Evolutionary conservation across 2,113 vertebrate genomes (phyloP), one percentile per base, ranked within the genome.

Genomic region (Laterallus jamaicensis): DNA sequence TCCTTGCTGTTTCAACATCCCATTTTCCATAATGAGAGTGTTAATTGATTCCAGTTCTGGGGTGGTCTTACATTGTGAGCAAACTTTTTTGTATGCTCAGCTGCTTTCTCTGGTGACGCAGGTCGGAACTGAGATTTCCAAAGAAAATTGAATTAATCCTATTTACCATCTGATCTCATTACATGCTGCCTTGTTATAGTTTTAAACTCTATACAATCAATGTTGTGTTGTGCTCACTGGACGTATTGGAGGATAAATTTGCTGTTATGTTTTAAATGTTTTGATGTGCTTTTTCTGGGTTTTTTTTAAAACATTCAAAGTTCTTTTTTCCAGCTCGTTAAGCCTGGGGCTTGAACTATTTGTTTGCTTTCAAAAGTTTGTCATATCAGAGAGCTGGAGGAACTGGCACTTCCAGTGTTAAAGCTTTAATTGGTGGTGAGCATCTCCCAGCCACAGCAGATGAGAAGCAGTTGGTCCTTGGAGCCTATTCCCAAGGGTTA

Each of bases 21-120:
- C 56, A 37, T 81, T 87, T 95, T 69, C 67, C 60, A 5, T 74
- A 69, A 35, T 17, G 79, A 79, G 35, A 62, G 37, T 8, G 5
- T 94, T 96, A 92, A 86, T 93, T 93, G 92, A 87, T 75, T 93
- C 80, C 1, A 1, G 12, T 77, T 91, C 78, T 70, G 73, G 18
- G 58, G 64, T 87, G 77, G 44, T 69, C 89, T 82, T 76, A n/a
- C 2, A 0, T n/a, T 74, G 70, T 84, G 81, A 83, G 70, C 75
- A 84, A 93, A 79, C 37, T 35, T 58, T 92, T 96, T 42, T 74
- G 20, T 86, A 25, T 90, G 93, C 92, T 91, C 89, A 92, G 90
- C 74, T 9, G 10, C 78, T 92, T 88, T 91, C 84, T 73, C 29
- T 76, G 81, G 55, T 70, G 62, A 75, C 6, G 32, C 68, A 76